Evolutionary conservation across 2,888 invertebrate genomes (phyloP), one percentile per base, ranked within the genome.

Genomic region (Drosophila mimica): DNA sequence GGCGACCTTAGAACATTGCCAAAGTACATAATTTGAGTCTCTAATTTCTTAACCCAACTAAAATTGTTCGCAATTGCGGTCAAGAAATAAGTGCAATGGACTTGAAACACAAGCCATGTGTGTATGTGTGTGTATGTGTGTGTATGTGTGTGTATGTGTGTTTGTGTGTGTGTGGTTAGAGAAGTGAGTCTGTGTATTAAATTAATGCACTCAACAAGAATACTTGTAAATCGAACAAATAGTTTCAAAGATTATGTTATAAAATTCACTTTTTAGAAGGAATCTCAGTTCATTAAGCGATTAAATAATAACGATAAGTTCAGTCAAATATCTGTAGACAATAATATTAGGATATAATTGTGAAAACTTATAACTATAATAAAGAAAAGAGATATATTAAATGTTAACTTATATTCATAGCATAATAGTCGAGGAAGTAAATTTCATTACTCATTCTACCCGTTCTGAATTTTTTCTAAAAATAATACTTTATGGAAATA

Each of bases 1-100:
- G 74, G 48, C 61, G 38, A 56, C 60, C 53, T 70, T 54, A 66
- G 33, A n/a, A 11, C 51, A 48, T 34, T 28, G n/a, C 11, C 34
- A 49, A 13, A 43, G 49, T 30, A 52, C 56, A 30, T 48, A 40
- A 49, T 36, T 63, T 61, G 53, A 48, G 56, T 59, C 51, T 51
- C 25, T 56, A 71, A 68, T 62, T 73, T 79, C 80, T 68, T 70
- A 70, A 68, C 72, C 64, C 34, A 20, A 38, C 70, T 54, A 49
- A 74, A 40, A 52, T n/a, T 59, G 28, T 52, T 28, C 62, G 31
- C 36, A 75, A 46, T 75, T 72, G 79, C 52, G 82, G 68, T 56
- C 61, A 20, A 52, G 58, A 63, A 62, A 69, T 75, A 46, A 70
- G 70, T 53, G 51, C 20, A 34, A 28, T 31, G 20, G 43, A 30